Evolutionary conservation across 2,113 vertebrate genomes (phyloP).

Genomic region (Antechinus flavipes): DNA sequence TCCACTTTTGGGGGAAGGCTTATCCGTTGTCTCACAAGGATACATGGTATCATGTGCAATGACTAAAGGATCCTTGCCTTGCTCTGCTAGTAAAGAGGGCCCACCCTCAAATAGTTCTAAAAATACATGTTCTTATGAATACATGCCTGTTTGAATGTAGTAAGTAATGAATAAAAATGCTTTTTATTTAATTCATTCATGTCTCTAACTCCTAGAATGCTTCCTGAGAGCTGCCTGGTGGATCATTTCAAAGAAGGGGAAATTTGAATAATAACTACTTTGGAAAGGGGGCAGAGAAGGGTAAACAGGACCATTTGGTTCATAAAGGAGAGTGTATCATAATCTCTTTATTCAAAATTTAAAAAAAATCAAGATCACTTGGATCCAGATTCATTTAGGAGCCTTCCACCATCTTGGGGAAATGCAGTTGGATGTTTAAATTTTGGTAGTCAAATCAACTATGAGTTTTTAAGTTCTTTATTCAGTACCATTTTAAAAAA

Average conservation of each 20-base stretch:
- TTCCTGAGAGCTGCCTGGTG: neutral
- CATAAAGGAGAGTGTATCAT: neutral
- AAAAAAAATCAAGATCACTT: neutral
- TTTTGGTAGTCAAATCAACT: slow-evolving; percentile 27
- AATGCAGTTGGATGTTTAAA: neutral
- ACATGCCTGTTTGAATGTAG: neutral
- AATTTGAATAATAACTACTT: neutral
- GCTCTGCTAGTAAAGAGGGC: neutral
- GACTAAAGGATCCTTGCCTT: neutral
- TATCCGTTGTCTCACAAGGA: neutral
- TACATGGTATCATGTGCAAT: neutral
- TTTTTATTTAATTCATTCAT: neutral
- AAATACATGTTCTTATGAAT: neutral
- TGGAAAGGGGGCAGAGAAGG: neutral
- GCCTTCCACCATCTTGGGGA: neutral
- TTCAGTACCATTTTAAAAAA: neutral
- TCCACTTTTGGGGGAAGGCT: neutral
- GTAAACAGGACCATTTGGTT: neutral
- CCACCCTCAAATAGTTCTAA: neutral
- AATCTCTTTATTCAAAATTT: neutral
- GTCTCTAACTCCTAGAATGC: neutral
- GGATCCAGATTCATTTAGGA: neutral
- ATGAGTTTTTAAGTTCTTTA: neutral
- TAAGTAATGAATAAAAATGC: neutral
- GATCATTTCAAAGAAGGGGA: neutral